These are phyloP conservation scores for Budorcas taxicolor DNA, from an alignment of 2,113 vertebrate species.

Conservation along the genomic window DNA sequence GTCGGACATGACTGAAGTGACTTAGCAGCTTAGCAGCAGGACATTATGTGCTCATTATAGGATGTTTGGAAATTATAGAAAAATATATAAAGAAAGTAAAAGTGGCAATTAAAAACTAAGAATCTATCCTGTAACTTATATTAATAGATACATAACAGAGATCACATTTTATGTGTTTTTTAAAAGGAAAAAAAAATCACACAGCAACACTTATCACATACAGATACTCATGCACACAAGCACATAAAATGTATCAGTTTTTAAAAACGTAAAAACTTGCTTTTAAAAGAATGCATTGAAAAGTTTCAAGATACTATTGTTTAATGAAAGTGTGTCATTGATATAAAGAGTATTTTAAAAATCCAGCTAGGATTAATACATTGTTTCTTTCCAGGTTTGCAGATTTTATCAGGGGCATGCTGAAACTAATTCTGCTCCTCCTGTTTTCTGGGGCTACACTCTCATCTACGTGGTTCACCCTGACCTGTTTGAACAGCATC, in stretches of 20 bases:
- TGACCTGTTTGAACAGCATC: slow-evolving; percentile 91
- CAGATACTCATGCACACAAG: neutral
- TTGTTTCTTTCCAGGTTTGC: slow-evolving; percentile 88
- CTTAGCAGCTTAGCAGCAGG: too few species aligned
- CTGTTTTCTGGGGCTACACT: slow-evolving; percentile 94
- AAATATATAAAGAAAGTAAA: slow-evolving; percentile 6
- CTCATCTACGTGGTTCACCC: slow-evolving; percentile 95
- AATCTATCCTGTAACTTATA: neutral
- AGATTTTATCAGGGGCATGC: slow-evolving; percentile 96
- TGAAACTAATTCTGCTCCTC: slow-evolving; percentile 96
- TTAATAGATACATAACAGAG: neutral
- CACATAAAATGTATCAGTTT: neutral
- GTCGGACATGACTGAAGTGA: too few species aligned
- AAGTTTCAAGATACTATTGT: slow-evolving; percentile 11
- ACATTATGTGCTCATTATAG: neutral
- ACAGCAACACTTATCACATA: neutral
- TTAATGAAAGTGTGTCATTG: slow-evolving; percentile 21
- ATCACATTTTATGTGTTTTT: neutral
- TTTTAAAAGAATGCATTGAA: slow-evolving; percentile 13
- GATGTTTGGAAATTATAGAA: slow-evolving; percentile 17
- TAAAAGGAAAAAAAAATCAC: neutral
- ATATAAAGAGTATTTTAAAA: slow-evolving; percentile 9
- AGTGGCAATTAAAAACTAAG: slow-evolving; percentile 31
- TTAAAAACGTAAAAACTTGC: neutral
- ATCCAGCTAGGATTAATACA: neutral